phyloP scores from a whole-genome alignment of 2,888 invertebrate species.

The Aporophyla nigra region DNA sequence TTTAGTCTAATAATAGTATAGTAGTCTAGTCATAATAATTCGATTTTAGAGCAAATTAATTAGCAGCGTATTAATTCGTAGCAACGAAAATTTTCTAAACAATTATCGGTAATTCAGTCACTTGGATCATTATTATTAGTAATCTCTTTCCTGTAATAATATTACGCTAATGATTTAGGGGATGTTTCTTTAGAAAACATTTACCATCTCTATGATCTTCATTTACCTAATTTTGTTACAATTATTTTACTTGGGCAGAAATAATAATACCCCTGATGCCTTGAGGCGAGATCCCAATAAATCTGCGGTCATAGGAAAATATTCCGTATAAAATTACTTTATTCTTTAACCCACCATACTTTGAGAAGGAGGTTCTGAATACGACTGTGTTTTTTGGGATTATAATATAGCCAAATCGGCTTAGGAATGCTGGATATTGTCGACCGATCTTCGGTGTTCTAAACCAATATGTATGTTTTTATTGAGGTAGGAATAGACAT shows the following conservation, averaged over 20 bases:
- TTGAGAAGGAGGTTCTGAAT: background rate
- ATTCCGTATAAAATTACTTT: conserved; percentile 2
- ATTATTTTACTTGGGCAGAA: conserved; percentile 35
- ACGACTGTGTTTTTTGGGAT: conserved; percentile 19
- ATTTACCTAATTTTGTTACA: conserved; percentile 25
- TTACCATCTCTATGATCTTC: conserved; percentile 3
- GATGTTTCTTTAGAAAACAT: conserved; percentile 22
- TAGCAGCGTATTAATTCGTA: conserved; percentile 1
- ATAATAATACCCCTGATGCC: conserved; percentile 18
- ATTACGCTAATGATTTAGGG: background rate
- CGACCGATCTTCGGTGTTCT: background rate
- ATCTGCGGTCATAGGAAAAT: conserved; percentile 23
- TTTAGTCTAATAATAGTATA: too few species aligned
- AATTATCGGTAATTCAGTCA: conserved; percentile 21
- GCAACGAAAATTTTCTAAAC: conserved; percentile 3
- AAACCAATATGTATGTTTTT: conserved; percentile 1
- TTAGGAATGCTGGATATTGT: conserved; percentile 7
- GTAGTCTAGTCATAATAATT: too few species aligned
- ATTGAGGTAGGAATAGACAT: background rate
- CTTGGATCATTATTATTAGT: background rate
- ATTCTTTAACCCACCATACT: background rate
- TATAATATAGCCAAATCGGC: conserved; percentile 16
- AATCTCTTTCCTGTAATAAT: conserved; percentile 3
- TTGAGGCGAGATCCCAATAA: conserved; percentile 11
- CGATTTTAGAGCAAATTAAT: conserved; percentile 33